Conservation (phyloP, 2,888 invertebrate genomes). For the Stenodera caucasica region DNA sequence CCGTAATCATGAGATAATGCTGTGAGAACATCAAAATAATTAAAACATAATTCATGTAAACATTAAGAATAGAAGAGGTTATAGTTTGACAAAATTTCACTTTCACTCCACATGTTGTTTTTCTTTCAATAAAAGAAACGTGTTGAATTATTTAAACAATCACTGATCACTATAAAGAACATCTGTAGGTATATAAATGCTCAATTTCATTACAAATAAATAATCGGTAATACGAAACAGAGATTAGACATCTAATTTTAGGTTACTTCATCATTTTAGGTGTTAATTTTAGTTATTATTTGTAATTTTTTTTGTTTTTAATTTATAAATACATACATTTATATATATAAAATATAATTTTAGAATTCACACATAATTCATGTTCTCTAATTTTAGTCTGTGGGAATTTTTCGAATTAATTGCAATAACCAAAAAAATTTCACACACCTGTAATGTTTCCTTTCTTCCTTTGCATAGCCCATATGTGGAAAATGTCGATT, state of each 20-base stretch:
- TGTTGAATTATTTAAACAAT: not conserved
- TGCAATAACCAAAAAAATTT: not conserved
- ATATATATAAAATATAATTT: not conserved
- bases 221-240: no score
- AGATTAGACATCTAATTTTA: no score
- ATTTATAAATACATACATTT: no score
- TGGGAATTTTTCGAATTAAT: not conserved
- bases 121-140: not conserved
- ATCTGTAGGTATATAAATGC: no score
- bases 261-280: no score
- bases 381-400: not conserved
- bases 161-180: no score
- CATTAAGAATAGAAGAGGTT: conserved; percentile 5
- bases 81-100: not conserved
- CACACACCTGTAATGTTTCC: not conserved
- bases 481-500: no score
- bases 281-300: not conserved
- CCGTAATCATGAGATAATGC: conserved; percentile 13
- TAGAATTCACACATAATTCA: not conserved
- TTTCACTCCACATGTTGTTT: not conserved
- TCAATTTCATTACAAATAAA: not conserved
- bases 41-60: conserved; percentile 15
- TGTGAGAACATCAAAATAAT: conserved; percentile 13
- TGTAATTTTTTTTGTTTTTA: not conserved
- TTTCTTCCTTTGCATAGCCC: not conserved